phyloP scores from a whole-genome alignment of 2,113 vertebrate species.

The human (Homo sapiens) region GRCh38 chr21:33021001-33021500 shows the following conservation, averaged over 20 bases:
- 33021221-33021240: accelerated
- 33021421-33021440: neutral
- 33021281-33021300: accelerated
- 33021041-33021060: accelerated
- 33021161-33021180: no score
- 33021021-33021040: no score
- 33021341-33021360: neutral
- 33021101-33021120: neutral
- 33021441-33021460: accelerated
- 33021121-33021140: accelerated
- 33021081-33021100: accelerated
- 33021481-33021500: no score
- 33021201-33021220: neutral
- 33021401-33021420: neutral
- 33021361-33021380: neutral
- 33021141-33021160: accelerated
- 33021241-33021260: accelerated
- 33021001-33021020: neutral
- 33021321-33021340: neutral
- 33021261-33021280: accelerated
- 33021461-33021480: neutral
- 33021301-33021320: neutral
- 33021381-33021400: neutral
- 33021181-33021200: accelerated
- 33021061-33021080: neutral